Evolutionary conservation across 2,113 vertebrate genomes (phyloP).

Genomic region (Lanius ludovicianus): DNA sequence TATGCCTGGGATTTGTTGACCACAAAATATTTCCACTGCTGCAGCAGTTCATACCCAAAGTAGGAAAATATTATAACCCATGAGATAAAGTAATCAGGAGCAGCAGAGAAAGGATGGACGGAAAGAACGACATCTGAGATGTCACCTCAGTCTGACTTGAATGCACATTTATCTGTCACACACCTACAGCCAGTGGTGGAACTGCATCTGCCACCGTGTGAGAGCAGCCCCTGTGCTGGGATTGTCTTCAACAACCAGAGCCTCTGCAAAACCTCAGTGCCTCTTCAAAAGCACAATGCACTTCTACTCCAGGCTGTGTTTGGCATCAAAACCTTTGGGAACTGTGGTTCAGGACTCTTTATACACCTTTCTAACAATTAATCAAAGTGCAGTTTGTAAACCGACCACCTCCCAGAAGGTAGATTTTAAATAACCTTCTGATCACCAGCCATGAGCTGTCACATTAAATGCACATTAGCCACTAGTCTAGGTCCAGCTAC

Average conservation of each 20-base stretch:
- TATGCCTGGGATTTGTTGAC: neutral
- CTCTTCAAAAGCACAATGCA: neutral
- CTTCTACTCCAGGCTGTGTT: neutral
- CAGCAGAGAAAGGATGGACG: neutral
- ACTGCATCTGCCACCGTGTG: rapidly evolving
- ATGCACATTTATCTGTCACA: neutral
- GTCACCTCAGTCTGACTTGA: neutral
- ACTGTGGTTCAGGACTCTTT: neutral
- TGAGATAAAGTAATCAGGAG: neutral
- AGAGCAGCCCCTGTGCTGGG: neutral
- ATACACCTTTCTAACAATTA: neutral
- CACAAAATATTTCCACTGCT: neutral
- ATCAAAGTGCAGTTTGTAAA: neutral
- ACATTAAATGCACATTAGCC: neutral
- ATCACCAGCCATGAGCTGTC: neutral
- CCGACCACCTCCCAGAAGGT: neutral
- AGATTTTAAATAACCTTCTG: neutral
- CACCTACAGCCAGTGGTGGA: neutral
- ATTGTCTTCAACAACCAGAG: rapidly evolving
- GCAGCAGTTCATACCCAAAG: neutral
- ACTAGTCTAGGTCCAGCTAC: neutral
- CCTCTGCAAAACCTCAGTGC: neutral
- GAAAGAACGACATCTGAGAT: neutral
- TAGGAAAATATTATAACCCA: neutral
- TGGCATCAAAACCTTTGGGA: neutral